Conservation (phyloP, 2,888 invertebrate genomes). For the Andrena camellia region DNA sequence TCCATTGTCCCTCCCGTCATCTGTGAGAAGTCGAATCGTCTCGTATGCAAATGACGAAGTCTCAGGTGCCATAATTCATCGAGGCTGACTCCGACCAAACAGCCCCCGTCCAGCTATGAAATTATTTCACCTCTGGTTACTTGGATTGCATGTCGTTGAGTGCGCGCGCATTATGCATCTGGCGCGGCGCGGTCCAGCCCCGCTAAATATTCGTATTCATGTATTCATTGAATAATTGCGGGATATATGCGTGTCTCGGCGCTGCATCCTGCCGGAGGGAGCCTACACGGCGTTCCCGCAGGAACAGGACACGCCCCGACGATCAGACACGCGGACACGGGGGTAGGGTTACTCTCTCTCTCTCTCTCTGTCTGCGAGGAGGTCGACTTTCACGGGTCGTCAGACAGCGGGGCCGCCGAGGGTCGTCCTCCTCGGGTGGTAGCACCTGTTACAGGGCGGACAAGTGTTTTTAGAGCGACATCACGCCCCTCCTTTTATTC, state of each 20-base stretch:
- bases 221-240: conserved; percentile 83
- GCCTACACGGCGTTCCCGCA: conserved; percentile 61
- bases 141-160: conserved; percentile 33
- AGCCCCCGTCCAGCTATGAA: conserved; percentile 32
- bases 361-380: conserved; percentile 46
- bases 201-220: conserved; percentile 76
- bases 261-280: conserved; percentile 49
- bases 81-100: neutral
- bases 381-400: conserved; percentile 72
- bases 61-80: conserved; percentile 11
- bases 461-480: conserved; percentile 52
- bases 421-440: conserved; percentile 48
- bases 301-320: conserved; percentile 71
- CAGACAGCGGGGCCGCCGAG: conserved; percentile 56
- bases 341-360: conserved; percentile 59
- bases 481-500: conserved; percentile 16
- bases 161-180: conserved; percentile 62
- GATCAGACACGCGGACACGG: conserved; percentile 63
- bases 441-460: conserved; percentile 68
- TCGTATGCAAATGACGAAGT: conserved; percentile 34
- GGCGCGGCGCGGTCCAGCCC: conserved; percentile 40
- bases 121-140: conserved; percentile 58
- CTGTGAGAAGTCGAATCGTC: conserved; percentile 17
- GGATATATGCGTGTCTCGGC: conserved; percentile 76
- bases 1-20: conserved; percentile 25